Conservation (phyloP, 2,888 invertebrate species). For the Epirrhoe tristata region DNA sequence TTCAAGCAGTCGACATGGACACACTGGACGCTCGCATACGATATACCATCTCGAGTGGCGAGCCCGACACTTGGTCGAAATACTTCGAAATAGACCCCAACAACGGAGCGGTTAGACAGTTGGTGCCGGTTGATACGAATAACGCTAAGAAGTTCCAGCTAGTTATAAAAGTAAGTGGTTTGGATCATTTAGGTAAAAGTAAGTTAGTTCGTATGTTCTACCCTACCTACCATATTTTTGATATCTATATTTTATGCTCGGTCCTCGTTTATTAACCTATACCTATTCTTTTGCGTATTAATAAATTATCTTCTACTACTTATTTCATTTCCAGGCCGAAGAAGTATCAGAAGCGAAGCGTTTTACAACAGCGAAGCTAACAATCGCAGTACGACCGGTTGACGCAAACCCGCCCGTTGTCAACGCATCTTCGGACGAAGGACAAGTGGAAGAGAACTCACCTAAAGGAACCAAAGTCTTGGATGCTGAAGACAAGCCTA, state of each 20-base stretch:
- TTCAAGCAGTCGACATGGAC: constrained; percentile 96
- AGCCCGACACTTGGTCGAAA: constrained; percentile 90
- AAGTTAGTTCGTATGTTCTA: too few relatives aligned
- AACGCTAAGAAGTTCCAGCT: constrained; percentile 92
- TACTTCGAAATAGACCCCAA: constrained; percentile 94
- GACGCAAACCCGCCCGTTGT: constrained; percentile 94
- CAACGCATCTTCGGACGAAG: constrained; percentile 89
- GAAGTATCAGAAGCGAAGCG: constrained; percentile 92
- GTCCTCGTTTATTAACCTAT: too few relatives aligned
- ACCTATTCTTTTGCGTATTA: too few relatives aligned
- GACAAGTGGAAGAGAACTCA: constrained; percentile 94
- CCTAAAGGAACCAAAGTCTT: constrained; percentile 93
- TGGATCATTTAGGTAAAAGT: too few relatives aligned
- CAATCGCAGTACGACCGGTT: constrained; percentile 93
- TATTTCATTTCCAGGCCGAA: too few relatives aligned
- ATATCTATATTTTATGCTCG: too few relatives aligned
- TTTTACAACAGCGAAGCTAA: constrained; percentile 93
- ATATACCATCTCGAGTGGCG: constrained; percentile 93
- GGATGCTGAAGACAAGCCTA: constrained; percentile 87
- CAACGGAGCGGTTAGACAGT: constrained; percentile 93
- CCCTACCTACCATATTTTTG: too few relatives aligned
- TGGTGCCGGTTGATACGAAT: constrained; percentile 91
- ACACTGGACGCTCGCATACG: constrained; percentile 93
- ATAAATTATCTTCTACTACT: too few relatives aligned
- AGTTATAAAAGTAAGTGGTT: constrained; percentile 89